Evolutionary conservation across 1,140 invertebrate genomes (phyloP).

Genomic region (Macrosteles quadrilineatus): DNA sequence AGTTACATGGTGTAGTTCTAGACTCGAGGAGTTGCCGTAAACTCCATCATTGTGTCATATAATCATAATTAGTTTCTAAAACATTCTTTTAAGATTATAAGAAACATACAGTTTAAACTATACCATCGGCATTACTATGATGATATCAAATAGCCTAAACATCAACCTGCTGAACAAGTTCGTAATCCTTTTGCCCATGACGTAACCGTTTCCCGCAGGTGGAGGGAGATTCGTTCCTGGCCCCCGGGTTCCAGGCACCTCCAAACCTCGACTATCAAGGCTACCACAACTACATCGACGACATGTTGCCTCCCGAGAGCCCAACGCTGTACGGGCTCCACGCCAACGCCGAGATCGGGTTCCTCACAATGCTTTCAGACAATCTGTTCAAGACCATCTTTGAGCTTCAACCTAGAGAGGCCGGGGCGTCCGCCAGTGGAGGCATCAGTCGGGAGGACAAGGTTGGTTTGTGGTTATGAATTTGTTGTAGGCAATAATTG

Average conservation of each 20-base stretch:
- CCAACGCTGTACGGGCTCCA: slow-evolving; percentile 91
- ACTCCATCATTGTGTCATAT: no score
- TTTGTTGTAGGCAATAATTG: no score
- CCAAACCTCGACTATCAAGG: slow-evolving; percentile 83
- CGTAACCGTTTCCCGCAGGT: slow-evolving; percentile 59
- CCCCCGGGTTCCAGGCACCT: slow-evolving; percentile 79
- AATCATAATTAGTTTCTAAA: no score
- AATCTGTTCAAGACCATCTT: slow-evolving; percentile 87
- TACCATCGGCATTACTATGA: no score
- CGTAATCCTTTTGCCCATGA: no score
- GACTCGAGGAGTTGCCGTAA: no score
- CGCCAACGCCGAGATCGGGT: slow-evolving; percentile 94
- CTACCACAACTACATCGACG: slow-evolving; percentile 91
- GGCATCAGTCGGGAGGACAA: slow-evolving; percentile 79
- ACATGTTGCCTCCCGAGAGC: slow-evolving; percentile 82
- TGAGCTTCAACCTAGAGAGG: slow-evolving; percentile 87
- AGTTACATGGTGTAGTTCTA: no score
- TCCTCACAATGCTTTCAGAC: slow-evolving; percentile 83
- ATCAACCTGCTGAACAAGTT: no score
- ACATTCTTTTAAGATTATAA: no score
- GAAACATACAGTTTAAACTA: no score
- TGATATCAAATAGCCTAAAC: no score
- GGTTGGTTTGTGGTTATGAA: slow-evolving; percentile 52
- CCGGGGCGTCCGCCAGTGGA: slow-evolving; percentile 64
- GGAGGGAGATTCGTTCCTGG: slow-evolving; percentile 81